Evolutionary conservation across 1,140 invertebrate species (phyloP).

Genomic region (Pogonus chalceus): DNA sequence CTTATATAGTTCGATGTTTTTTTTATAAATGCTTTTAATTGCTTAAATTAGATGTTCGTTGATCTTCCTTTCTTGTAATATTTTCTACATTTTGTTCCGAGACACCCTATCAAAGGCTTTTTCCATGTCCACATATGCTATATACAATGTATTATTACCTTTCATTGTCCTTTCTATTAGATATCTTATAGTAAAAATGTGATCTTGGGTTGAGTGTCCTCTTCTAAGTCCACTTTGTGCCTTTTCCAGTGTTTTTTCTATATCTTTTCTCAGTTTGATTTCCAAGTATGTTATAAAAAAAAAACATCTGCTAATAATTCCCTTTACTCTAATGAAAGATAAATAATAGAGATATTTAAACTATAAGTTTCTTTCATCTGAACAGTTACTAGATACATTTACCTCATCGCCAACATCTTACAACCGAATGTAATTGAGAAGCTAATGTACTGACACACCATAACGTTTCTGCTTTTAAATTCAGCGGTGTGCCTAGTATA

Average conservation of each 20-base stretch:
- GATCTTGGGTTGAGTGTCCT: slow-evolving; percentile 9
- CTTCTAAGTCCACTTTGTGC: slow-evolving; percentile 13
- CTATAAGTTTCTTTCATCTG: too few relatives aligned
- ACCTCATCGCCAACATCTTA: too few relatives aligned
- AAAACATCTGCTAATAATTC: too few relatives aligned
- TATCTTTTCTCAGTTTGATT: neutral
- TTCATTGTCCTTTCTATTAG: slow-evolving; percentile 8
- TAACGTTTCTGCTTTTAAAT: neutral
- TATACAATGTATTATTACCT: neutral
- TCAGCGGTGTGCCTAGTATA: neutral
- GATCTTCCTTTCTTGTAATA: neutral
- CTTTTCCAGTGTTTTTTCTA: slow-evolving; percentile 1
- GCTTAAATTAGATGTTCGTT: neutral
- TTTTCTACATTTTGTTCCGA: neutral
- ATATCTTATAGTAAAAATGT: slow-evolving; percentile 13
- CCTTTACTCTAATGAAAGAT: too few relatives aligned
- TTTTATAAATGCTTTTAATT: neutral
- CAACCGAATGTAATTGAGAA: neutral
- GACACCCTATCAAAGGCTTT: slow-evolving; percentile 3
- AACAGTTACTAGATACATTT: too few relatives aligned
- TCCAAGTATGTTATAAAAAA: too few relatives aligned
- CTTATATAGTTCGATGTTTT: neutral
- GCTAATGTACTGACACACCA: neutral
- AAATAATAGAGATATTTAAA: too few relatives aligned
- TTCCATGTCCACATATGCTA: slow-evolving; percentile 3